Evolutionary conservation across 2,113 vertebrate species (phyloP).

Genomic region (Gambusia holbrooki): DNA sequence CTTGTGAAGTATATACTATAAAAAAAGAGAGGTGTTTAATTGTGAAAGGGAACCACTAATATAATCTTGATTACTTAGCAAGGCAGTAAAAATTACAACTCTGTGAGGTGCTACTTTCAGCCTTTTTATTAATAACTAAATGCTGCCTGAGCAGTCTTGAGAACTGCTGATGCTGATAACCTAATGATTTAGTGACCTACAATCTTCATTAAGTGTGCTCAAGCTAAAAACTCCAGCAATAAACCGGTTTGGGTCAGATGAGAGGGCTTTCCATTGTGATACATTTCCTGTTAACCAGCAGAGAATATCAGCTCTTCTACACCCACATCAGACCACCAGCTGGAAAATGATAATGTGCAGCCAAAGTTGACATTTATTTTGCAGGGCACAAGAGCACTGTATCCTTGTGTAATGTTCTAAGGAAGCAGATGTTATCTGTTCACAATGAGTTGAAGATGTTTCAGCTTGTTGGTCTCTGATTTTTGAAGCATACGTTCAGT

Average conservation of each 20-base stretch:
- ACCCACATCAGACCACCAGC: conserved; percentile 27
- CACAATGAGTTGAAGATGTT: neutral
- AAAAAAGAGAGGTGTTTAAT: neutral
- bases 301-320: conserved; percentile 39
- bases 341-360: conserved; percentile 48
- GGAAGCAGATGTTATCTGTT: conserved; percentile 9
- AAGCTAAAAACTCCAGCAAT: conserved; percentile 27
- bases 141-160: neutral
- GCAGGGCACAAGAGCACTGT: conserved; percentile 19
- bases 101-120: conserved; percentile 16
- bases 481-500: neutral
- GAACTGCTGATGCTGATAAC: conserved; percentile 22
- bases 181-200: conserved; percentile 27
- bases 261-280: conserved; percentile 41
- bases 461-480: conserved; percentile 3
- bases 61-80: neutral
- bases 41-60: neutral
- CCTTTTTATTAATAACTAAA: conserved; percentile 19
- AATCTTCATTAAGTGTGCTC: conserved; percentile 30
- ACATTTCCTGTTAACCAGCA: conserved; percentile 53
- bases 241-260: conserved; percentile 31
- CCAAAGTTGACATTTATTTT: conserved; percentile 20
- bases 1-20: neutral
- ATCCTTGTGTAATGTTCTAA: conserved; percentile 10
- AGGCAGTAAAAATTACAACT: neutral